Percentiles rank a stretch among this genome's conserved stretches.
phyloP scores from a whole-genome alignment of 1,140 invertebrate genomes.

The Apis dorsata region DNA sequence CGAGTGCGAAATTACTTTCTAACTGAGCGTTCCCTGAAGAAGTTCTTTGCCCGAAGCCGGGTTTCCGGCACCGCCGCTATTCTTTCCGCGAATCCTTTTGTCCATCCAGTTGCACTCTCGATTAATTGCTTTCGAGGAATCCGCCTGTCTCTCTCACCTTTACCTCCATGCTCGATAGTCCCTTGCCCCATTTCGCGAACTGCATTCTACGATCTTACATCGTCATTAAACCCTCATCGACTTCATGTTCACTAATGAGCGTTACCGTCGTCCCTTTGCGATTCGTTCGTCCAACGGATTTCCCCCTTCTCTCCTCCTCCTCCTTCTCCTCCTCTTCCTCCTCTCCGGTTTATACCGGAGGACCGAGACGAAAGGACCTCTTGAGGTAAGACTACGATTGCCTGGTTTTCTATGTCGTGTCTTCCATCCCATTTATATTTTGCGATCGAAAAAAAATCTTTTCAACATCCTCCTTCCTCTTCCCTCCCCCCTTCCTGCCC shows the following conservation, averaged over 20 bases:
- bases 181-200: neutral
- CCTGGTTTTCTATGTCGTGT: constrained; percentile 48
- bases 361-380: constrained; percentile 39
- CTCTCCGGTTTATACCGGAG: constrained; percentile 29
- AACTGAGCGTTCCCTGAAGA: neutral
- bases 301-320: constrained; percentile 2
- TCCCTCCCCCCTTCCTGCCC: neutral
- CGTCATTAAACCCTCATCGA: constrained; percentile 56
- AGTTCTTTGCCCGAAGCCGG: neutral
- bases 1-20: neutral
- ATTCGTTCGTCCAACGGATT: constrained; percentile 40
- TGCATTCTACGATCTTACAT: constrained; percentile 32
- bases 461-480: neutral
- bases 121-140: constrained; percentile 39
- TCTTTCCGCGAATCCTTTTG: constrained; percentile 18
- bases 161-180: constrained; percentile 4
- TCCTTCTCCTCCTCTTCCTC: neutral
- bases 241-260: constrained; percentile 60
- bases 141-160: constrained; percentile 32
- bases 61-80: neutral
- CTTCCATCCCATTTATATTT: neutral
- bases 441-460: constrained; percentile 7
- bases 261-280: constrained; percentile 50
- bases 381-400: constrained; percentile 52
- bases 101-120: constrained; percentile 26